Conservation (phyloP, 2,113 vertebrate genomes). For the Archocentrus centrarchus region DNA sequence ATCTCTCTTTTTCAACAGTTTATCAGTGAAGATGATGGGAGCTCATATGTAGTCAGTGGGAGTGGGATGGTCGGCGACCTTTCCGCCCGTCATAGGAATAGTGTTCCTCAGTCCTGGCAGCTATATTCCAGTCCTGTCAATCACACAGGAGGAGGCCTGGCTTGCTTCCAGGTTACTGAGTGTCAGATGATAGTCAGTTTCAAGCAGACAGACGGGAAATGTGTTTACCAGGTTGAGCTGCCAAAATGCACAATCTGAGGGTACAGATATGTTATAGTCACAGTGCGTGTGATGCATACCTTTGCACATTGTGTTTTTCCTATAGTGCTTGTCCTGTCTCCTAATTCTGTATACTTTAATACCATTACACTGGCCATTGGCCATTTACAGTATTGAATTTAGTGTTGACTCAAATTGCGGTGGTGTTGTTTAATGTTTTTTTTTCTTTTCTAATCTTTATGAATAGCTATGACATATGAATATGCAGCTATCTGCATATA, state of each 20-base stretch:
- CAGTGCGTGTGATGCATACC: not conserved
- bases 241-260: slow-evolving; percentile 35
- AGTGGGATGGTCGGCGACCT: slow-evolving; percentile 63
- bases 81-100: slow-evolving; percentile 38
- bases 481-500: too few relatives aligned
- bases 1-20: slow-evolving; percentile 60
- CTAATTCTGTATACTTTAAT: not conserved
- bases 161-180: slow-evolving; percentile 64
- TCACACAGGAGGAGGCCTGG: slow-evolving; percentile 67
- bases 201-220: slow-evolving; percentile 72
- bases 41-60: slow-evolving; percentile 64
- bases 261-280: not conserved
- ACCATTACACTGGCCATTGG: too few relatives aligned
- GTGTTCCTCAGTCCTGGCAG: slow-evolving; percentile 71
- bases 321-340: too few relatives aligned
- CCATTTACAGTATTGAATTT: too few relatives aligned
- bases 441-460: too few relatives aligned
- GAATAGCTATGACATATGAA: too few relatives aligned
- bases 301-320: too few relatives aligned
- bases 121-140: slow-evolving; percentile 77
- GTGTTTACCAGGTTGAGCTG: slow-evolving; percentile 67
- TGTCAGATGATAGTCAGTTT: slow-evolving; percentile 66
- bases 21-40: slow-evolving; percentile 73
- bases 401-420: too few relatives aligned
- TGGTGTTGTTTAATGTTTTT: too few relatives aligned